Evolutionary conservation across 2,888 invertebrate species (phyloP).

Genomic region (Dasypogon diadema): DNA sequence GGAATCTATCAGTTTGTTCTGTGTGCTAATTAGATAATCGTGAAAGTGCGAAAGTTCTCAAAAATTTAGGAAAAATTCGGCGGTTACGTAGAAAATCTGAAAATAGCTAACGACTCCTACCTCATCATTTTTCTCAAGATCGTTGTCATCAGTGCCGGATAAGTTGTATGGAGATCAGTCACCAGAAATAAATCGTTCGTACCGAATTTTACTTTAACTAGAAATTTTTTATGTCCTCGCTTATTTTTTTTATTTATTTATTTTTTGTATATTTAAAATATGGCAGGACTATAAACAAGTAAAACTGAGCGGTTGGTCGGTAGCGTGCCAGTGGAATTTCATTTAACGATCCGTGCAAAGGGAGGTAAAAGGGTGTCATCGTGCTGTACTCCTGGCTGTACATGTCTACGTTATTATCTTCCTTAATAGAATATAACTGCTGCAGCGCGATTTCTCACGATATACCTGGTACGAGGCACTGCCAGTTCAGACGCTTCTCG

Average conservation of each 20-base stretch:
- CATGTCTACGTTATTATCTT: too few species aligned
- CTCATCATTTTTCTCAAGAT: constrained; percentile 49
- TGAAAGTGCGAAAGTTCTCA: constrained; percentile 26
- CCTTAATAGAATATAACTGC: too few species aligned
- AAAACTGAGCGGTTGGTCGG: neutral
- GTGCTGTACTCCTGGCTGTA: too few species aligned
- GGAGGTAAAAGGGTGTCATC: too few species aligned
- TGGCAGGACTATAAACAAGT: constrained; percentile 35
- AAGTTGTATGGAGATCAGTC: constrained; percentile 31
- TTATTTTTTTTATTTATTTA: constrained; percentile 19
- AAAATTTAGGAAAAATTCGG: constrained; percentile 4
- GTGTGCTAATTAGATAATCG: constrained; percentile 38
- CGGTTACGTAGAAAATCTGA: constrained; percentile 44
- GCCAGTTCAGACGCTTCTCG: too few species aligned
- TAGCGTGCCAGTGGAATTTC: constrained; percentile 1
- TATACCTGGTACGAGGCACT: too few species aligned
- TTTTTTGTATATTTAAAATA: constrained; percentile 34
- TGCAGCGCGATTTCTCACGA: too few species aligned
- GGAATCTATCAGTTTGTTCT: neutral
- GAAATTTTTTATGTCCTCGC: constrained; percentile 4
- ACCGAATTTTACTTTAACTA: constrained; percentile 12
- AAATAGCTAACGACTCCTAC: constrained; percentile 49
- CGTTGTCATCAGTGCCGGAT: constrained; percentile 49
- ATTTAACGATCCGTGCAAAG: constrained; percentile 3
- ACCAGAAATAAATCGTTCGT: constrained; percentile 52